Percentiles rank a stretch among this genome's conserved stretches.
These are phyloP conservation scores for Lithophane socia DNA, from an alignment of 2,888 invertebrate species.

Conservation along the genomic window DNA sequence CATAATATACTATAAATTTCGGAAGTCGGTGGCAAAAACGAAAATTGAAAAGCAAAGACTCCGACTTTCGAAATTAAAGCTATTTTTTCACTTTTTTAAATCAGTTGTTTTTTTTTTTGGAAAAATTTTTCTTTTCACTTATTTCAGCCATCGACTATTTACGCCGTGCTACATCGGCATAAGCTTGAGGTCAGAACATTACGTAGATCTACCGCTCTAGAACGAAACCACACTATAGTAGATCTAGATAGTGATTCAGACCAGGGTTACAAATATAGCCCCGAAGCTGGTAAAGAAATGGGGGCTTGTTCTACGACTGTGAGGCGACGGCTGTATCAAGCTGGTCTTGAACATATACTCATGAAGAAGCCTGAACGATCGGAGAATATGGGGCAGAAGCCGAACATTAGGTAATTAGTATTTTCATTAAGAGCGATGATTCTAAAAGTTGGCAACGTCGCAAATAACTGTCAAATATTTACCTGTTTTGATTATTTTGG, in stretches of 20 bases:
- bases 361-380: background rate
- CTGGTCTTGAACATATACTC: conserved; percentile 11
- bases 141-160: background rate
- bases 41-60: too few species aligned
- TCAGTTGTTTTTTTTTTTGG: too few species aligned
- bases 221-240: background rate
- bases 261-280: background rate
- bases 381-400: too few species aligned
- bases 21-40: too few species aligned
- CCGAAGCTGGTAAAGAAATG: background rate
- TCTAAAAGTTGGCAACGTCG: too few species aligned
- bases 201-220: background rate
- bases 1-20: too few species aligned
- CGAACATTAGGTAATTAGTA: background rate
- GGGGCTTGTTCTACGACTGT: background rate
- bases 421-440: background rate
- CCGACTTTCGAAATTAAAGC: too few species aligned
- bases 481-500: too few species aligned
- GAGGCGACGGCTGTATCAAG: background rate
- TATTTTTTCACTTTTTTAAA: too few species aligned
- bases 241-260: background rate
- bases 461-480: too few species aligned
- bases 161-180: background rate
- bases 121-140: too few species aligned
- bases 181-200: background rate